These are phyloP conservation scores for Trichopoda pennipes DNA, from an alignment of 2,888 invertebrate genomes.

Conservation along the genomic window DNA sequence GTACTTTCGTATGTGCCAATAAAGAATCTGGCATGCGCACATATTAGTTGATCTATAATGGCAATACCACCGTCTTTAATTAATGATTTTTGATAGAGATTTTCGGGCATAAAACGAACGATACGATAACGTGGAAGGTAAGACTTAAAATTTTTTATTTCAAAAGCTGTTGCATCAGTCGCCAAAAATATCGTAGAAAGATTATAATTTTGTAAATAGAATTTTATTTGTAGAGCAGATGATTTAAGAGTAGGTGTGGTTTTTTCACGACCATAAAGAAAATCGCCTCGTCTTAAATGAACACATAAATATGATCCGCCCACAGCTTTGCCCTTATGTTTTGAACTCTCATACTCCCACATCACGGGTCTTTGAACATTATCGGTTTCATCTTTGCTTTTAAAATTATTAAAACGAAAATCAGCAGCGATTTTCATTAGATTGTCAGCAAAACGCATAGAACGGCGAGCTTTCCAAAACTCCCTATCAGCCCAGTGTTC, in stretches of 20 bases:
- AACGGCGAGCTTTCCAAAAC: constrained; percentile 93
- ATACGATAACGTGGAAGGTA: constrained; percentile 75
- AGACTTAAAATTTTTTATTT: constrained; percentile 77
- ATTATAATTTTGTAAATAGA: constrained; percentile 83
- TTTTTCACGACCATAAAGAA: constrained; percentile 86
- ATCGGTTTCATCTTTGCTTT: constrained; percentile 84
- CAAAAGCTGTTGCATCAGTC: constrained; percentile 87
- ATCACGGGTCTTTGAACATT: constrained; percentile 83
- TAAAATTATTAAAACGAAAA: constrained; percentile 85
- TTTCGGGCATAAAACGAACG: constrained; percentile 76
- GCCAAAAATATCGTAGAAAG: constrained; percentile 89
- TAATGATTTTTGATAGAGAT: constrained; percentile 73
- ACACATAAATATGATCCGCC: constrained; percentile 90
- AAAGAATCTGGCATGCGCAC: constrained; percentile 92
- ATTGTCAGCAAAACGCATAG: constrained; percentile 92
- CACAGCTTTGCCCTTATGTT: constrained; percentile 80
- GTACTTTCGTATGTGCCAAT: constrained; percentile 97
- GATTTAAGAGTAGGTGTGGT: constrained; percentile 90
- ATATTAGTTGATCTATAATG: constrained; percentile 97
- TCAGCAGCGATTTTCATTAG: constrained; percentile 86
- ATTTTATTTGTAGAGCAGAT: constrained; percentile 88
- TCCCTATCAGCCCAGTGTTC: constrained; percentile 90
- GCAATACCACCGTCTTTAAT: constrained; percentile 91
- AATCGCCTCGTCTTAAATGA: constrained; percentile 95
- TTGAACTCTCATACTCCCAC: constrained; percentile 83